Conservation (phyloP, 92 coral and sea anemone genomes). For the Scolanthus callimorphus region DNA sequence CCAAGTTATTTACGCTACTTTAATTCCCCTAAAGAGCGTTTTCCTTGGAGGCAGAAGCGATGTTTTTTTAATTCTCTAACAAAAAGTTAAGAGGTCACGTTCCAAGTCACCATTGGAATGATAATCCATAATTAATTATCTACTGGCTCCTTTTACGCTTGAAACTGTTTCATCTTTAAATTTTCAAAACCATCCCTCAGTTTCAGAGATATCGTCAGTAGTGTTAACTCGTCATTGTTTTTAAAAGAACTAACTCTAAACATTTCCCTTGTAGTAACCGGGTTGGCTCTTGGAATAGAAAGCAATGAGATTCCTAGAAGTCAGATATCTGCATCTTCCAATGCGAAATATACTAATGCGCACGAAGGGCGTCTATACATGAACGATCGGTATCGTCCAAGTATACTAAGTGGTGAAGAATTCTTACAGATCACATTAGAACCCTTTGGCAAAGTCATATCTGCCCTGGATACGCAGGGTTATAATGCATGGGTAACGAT, state of each 20-base stretch:
- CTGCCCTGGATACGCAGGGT: slow-evolving; percentile 36
- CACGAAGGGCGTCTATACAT: slow-evolving; percentile 4
- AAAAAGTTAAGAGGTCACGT: no score
- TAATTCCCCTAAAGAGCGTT: no score
- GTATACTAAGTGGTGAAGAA: not conserved
- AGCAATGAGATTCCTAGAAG: not conserved
- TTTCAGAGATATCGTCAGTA: no score
- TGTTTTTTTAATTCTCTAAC: no score
- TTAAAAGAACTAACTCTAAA: no score
- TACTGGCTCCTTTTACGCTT: no score
- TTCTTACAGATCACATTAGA: slow-evolving; percentile 24
- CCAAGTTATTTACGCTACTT: no score
- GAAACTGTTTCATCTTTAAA: no score
- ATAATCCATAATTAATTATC: no score
- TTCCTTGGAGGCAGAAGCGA: no score
- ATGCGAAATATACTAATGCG: not conserved
- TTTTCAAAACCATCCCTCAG: no score
- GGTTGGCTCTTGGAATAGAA: slow-evolving; percentile 48
- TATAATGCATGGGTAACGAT: not conserved
- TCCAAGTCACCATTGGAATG: no score
- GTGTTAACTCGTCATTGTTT: not conserved
- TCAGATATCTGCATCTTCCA: slow-evolving; percentile 13
- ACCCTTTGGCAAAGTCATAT: slow-evolving; percentile 32
- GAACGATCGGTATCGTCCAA: slow-evolving; percentile 4
- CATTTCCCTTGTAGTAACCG: slow-evolving; percentile 14